A percentile compares a stretch with the other conserved stretches of the same genome.
phyloP scores from a whole-genome alignment of 2,797 vertebrate species.

The Cirrhinus molitorella region DNA sequence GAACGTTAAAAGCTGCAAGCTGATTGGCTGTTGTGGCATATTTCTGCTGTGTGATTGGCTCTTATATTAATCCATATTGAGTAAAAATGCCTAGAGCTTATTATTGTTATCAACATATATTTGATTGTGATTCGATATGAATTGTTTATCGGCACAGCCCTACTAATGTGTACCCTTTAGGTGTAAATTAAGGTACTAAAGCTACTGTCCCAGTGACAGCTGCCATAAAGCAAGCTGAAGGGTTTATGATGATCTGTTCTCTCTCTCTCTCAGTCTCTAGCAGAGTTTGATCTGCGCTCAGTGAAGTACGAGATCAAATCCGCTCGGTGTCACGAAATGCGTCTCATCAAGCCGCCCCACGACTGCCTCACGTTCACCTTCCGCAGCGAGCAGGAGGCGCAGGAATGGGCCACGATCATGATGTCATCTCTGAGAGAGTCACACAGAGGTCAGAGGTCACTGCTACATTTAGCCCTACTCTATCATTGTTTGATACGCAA shows the following conservation, averaged over 20 bases:
- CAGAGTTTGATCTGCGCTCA: conserved; percentile 85
- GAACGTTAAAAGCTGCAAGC: too few species aligned
- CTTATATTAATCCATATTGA: too few species aligned
- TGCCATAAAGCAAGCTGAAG: too few species aligned
- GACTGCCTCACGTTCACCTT: conserved; percentile 86
- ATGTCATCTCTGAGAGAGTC: conserved; percentile 86
- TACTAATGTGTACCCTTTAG: too few species aligned
- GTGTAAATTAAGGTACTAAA: not conserved
- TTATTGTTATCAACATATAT: too few species aligned
- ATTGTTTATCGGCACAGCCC: too few species aligned
- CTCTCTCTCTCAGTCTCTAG: conserved; percentile 75
- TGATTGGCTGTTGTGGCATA: too few species aligned
- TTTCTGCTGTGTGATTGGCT: too few species aligned
- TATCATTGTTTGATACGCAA: too few species aligned
- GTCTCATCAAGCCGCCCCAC: conserved; percentile 75
- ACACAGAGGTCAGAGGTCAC: conserved; percentile 80
- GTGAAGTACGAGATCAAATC: conserved; percentile 84
- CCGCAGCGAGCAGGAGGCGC: conserved; percentile 87
- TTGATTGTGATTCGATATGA: too few species aligned
- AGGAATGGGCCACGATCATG: conserved; percentile 90
- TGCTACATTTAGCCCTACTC: too few species aligned
- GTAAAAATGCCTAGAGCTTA: too few species aligned
- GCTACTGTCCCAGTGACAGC: not conserved
- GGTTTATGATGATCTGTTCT: not conserved
- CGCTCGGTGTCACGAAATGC: conserved; percentile 84